Evolutionary conservation across 2,113 vertebrate species (phyloP).

Genomic region (Noturus placidus): DNA sequence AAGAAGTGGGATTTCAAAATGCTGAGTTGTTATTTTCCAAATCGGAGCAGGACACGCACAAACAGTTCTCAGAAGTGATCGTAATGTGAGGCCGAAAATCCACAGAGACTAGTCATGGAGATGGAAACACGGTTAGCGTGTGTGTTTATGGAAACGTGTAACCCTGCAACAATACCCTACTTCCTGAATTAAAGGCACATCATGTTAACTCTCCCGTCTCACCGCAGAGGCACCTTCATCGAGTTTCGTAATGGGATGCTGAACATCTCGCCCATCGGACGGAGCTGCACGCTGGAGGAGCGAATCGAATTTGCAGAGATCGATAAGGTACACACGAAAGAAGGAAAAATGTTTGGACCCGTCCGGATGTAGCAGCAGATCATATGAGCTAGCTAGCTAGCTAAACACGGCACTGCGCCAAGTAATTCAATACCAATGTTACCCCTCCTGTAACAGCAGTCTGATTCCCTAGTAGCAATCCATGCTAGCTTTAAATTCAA

Average conservation of each 20-base stretch:
- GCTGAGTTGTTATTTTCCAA: neutral
- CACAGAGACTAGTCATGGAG: neutral
- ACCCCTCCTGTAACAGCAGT: no score
- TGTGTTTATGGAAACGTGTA: neutral
- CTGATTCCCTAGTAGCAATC: neutral
- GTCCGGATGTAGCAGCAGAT: neutral
- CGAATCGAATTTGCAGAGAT: constrained; percentile 92
- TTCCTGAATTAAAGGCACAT: neutral
- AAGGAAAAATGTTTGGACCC: neutral
- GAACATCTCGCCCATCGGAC: constrained; percentile 93
- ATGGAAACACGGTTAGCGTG: neutral
- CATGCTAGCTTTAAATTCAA: neutral
- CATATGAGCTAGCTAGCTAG: neutral
- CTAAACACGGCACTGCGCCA: no score
- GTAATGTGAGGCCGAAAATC: neutral
- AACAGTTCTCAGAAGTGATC: neutral
- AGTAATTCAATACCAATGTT: no score
- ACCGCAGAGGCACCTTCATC: constrained; percentile 91
- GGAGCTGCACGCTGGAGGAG: constrained; percentile 92
- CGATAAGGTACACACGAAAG: constrained; percentile 81
- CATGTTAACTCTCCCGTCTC: neutral
- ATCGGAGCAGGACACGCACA: neutral
- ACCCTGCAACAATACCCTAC: neutral
- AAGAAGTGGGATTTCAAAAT: neutral
- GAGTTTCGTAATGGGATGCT: constrained; percentile 97